Conservation (phyloP, 2,113 vertebrate genomes). For the Heloderma charlesbogerti region DNA sequence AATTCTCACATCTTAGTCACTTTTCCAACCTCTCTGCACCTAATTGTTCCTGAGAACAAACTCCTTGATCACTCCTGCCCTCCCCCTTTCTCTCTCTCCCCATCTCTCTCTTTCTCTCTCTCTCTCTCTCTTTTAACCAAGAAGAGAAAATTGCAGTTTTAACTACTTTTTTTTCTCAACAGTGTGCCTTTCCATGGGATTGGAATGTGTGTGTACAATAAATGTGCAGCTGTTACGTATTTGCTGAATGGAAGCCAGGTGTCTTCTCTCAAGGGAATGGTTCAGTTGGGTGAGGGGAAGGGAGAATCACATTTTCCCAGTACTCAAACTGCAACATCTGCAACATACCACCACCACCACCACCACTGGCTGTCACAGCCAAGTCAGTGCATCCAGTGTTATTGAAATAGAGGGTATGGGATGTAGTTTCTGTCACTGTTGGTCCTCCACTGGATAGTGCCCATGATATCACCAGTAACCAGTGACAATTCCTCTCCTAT, state of each 20-base stretch:
- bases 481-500: neutral
- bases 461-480: neutral
- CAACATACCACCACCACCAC: neutral
- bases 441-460: neutral
- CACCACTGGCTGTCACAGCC: too few relatives aligned
- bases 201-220: neutral
- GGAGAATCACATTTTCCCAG: neutral
- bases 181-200: neutral
- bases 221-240: neutral
- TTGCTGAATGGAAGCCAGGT: neutral
- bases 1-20: constrained; percentile 28
- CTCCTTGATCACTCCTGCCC: neutral
- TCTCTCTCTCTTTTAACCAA: neutral
- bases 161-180: neutral
- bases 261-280: neutral
- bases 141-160: neutral
- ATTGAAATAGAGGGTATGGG: neutral
- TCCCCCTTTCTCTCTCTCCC: neutral
- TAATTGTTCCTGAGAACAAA: constrained; percentile 24
- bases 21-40: constrained; percentile 2
- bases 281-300: neutral
- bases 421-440: neutral
- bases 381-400: neutral
- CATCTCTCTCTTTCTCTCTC: too few relatives aligned
- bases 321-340: too few relatives aligned